Evolutionary conservation across 2,888 invertebrate species (phyloP).

Genomic region (Drosophila eohydei): DNA sequence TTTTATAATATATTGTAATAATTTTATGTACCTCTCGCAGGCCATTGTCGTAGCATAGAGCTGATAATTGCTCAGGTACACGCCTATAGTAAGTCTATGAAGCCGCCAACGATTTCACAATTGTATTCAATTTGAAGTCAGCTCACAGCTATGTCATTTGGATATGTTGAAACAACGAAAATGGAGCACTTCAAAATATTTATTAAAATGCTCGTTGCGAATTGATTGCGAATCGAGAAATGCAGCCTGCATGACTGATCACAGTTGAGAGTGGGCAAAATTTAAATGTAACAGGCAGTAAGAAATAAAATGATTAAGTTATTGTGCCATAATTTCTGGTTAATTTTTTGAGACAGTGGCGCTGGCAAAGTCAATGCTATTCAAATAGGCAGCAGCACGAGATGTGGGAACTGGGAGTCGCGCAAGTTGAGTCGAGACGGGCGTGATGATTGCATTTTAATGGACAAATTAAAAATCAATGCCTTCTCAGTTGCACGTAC

Average conservation of each 20-base stretch:
- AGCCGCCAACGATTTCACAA: slow-evolving; percentile 24
- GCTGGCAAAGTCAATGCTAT: slow-evolving; percentile 9
- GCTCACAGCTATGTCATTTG: slow-evolving; percentile 57
- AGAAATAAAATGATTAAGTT: slow-evolving; percentile 59
- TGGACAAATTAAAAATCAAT: slow-evolving; percentile 83
- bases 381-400: slow-evolving; percentile 6
- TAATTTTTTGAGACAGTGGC: slow-evolving; percentile 46
- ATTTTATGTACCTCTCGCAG: background rate
- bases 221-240: slow-evolving; percentile 53
- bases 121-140: slow-evolving; percentile 41
- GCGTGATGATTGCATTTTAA: slow-evolving; percentile 84
- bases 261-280: slow-evolving; percentile 50
- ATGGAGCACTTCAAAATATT: slow-evolving; percentile 60
- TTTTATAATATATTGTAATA: background rate
- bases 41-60: too few species aligned
- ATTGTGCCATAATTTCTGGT: slow-evolving; percentile 62
- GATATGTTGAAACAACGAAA: slow-evolving; percentile 54
- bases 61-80: background rate
- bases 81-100: background rate
- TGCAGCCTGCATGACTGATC: slow-evolving; percentile 67
- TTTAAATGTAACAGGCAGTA: slow-evolving; percentile 47
- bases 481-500: slow-evolving; percentile 72
- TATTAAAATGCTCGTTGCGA: slow-evolving; percentile 60
- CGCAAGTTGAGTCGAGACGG: slow-evolving; percentile 31
- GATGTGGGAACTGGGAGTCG: slow-evolving; percentile 24